These are phyloP conservation scores for Neodiprion pinetum DNA, from an alignment of 1,140 invertebrate species.

Conservation along the genomic window DNA sequence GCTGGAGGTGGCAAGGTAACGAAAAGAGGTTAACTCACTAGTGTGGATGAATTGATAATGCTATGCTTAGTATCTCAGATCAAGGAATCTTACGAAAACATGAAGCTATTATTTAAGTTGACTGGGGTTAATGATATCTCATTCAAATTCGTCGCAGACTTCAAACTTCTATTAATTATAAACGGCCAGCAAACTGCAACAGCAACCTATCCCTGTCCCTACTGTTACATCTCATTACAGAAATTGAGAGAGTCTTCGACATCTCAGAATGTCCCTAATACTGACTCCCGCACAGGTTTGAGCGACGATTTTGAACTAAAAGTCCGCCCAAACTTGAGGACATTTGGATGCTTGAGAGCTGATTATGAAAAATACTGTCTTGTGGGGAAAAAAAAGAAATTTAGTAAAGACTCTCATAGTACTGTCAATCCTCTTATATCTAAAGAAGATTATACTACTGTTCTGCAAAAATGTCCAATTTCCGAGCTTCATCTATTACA, in stretches of 20 bases:
- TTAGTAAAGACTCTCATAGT: constrained; percentile 10
- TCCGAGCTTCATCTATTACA: constrained; percentile 29
- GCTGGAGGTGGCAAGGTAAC: not conserved
- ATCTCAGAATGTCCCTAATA: not conserved
- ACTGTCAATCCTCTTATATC: constrained; percentile 22
- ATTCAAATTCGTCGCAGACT: constrained; percentile 24
- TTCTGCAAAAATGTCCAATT: constrained; percentile 27
- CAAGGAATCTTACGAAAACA: constrained; percentile 22
- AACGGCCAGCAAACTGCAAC: constrained; percentile 28
- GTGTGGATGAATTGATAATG: constrained; percentile 23
- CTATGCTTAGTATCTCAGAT: constrained; percentile 22
- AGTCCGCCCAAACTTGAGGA: constrained; percentile 13
- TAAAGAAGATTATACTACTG: constrained; percentile 17
- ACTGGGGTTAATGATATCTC: constrained; percentile 22
- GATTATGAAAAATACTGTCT: constrained; percentile 17
- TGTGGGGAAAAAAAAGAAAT: constrained; percentile 16
- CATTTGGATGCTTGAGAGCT: constrained; percentile 15
- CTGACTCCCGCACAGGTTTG: not conserved
- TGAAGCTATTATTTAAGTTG: constrained; percentile 22
- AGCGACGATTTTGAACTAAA: not conserved
- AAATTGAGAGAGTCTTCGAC: not conserved
- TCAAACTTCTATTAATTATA: constrained; percentile 26
- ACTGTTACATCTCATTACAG: constrained; percentile 18
- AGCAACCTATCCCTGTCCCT: constrained; percentile 21
- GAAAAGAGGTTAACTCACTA: constrained; percentile 8